Conservation (phyloP, 1,140 invertebrate genomes). For the Paralvinella palmiformis region DNA sequence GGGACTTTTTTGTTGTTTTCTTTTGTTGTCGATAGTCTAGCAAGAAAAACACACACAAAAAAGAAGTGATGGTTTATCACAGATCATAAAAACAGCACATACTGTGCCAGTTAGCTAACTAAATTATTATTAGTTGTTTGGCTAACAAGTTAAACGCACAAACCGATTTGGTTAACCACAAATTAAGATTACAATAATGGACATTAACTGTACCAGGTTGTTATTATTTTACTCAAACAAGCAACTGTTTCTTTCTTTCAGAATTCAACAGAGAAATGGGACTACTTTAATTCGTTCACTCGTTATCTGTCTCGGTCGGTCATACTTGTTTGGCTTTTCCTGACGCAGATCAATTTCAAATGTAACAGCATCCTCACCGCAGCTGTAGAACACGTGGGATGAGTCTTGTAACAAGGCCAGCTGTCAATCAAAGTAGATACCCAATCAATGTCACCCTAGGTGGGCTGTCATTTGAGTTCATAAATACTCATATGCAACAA, state of each 20-base stretch:
- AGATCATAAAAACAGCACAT: not conserved
- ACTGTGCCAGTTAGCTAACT: not conserved
- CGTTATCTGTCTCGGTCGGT: conserved; percentile 4
- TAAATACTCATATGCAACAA: not conserved
- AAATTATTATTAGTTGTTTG: not conserved
- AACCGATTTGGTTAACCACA: not conserved
- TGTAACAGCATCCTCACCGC: conserved; percentile 80
- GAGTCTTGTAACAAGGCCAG: conserved; percentile 66
- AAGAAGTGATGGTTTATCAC: not conserved
- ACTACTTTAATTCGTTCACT: not conserved
- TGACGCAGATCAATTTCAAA: conserved; percentile 74
- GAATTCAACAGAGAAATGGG: not conserved
- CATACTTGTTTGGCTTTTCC: conserved; percentile 61
- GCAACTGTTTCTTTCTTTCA: not conserved
- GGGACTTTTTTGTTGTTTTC: conserved; percentile 59
- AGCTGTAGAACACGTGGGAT: conserved; percentile 73
- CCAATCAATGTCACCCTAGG: not conserved
- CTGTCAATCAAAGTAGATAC: conserved; percentile 44
- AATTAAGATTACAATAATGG: not conserved
- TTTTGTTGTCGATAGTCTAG: conserved; percentile 63
- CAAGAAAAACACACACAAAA: conserved; percentile 25
- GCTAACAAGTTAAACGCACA: not conserved
- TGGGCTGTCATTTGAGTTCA: not conserved
- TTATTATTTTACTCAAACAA: not conserved
- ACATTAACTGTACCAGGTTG: not conserved